Evolutionary conservation across 2,113 vertebrate species (phyloP).

Genomic region (Cyprinus carpio): DNA sequence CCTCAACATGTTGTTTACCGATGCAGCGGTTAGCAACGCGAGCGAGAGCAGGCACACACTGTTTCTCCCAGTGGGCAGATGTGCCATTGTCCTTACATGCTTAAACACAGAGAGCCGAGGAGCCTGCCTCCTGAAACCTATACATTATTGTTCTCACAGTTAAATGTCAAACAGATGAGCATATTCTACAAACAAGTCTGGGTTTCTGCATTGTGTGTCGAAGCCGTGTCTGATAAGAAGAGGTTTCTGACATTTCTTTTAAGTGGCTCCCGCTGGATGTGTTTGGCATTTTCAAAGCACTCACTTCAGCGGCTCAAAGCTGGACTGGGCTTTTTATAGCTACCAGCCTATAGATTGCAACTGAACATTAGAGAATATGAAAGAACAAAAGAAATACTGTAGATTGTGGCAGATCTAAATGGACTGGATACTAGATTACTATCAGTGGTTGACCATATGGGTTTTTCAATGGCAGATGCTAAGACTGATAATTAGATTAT

Average conservation of each 20-base stretch:
- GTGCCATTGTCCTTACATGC: slow-evolving; percentile 31
- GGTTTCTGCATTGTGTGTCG: slow-evolving; percentile 44
- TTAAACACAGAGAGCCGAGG: background rate
- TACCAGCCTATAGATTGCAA: background rate
- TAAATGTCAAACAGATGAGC: slow-evolving; percentile 19
- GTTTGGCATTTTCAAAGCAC: slow-evolving; percentile 59
- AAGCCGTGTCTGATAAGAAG: slow-evolving; percentile 50
- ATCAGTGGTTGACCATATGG: background rate
- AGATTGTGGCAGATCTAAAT: background rate
- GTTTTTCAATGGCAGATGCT: background rate
- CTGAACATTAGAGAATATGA: background rate
- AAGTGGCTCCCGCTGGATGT: slow-evolving; percentile 61
- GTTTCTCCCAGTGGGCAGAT: slow-evolving; percentile 18
- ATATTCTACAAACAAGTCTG: slow-evolving; percentile 20
- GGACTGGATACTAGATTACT: background rate
- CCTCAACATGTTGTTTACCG: slow-evolving; percentile 7
- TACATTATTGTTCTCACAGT: background rate
- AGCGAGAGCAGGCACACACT: background rate
- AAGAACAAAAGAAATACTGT: background rate
- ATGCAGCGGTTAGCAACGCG: no score
- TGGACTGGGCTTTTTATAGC: slow-evolving; percentile 54
- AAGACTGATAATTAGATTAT: background rate
- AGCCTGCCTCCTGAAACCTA: slow-evolving; percentile 6
- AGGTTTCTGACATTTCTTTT: slow-evolving; percentile 68
- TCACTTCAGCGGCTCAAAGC: background rate